Evolutionary conservation across 2,888 invertebrate genomes (phyloP).

Genomic region (Hypselothyrea guttata): DNA sequence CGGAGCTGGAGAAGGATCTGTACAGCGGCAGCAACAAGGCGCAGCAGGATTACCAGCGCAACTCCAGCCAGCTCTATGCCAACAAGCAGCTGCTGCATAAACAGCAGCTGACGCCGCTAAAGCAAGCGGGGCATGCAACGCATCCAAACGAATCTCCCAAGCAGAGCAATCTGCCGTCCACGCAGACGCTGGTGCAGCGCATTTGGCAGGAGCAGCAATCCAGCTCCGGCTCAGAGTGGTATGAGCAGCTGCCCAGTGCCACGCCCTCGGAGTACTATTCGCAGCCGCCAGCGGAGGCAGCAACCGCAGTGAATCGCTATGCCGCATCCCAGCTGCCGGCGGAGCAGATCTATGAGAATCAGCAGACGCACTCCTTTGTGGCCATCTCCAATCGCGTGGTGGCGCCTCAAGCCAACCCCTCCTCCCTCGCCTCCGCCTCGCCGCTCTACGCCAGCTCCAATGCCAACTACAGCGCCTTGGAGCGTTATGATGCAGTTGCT

Average conservation of each 20-base stretch:
- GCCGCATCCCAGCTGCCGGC: too few species aligned
- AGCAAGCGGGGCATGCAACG: too few species aligned
- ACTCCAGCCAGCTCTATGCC: slow-evolving; percentile 78
- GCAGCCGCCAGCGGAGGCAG: slow-evolving; percentile 60
- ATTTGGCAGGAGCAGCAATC: slow-evolving; percentile 83
- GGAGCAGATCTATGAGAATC: slow-evolving; percentile 75
- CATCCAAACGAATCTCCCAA: too few species aligned
- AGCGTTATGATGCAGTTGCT: slow-evolving; percentile 80
- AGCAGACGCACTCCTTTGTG: slow-evolving; percentile 77
- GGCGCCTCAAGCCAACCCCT: slow-evolving; percentile 51
- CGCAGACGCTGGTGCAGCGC: slow-evolving; percentile 82
- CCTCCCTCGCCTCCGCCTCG: too few species aligned
- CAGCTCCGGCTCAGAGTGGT: slow-evolving; percentile 69
- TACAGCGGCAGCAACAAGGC: slow-evolving; percentile 76
- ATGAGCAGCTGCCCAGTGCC: slow-evolving; percentile 74
- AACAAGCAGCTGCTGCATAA: slow-evolving; percentile 79
- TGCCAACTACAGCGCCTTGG: slow-evolving; percentile 73
- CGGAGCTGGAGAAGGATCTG: slow-evolving; percentile 86
- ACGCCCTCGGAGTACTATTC: slow-evolving; percentile 74
- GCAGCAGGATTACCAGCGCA: slow-evolving; percentile 81
- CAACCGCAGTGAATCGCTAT: too few species aligned
- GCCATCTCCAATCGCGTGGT: slow-evolving; percentile 81
- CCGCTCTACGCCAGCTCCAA: slow-evolving; percentile 71
- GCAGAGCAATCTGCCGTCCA: slow-evolving; percentile 80
- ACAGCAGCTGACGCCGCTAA: slow-evolving; percentile 79